Conservation (phyloP, 2,113 vertebrate species). For the Petaurus breviceps region DNA sequence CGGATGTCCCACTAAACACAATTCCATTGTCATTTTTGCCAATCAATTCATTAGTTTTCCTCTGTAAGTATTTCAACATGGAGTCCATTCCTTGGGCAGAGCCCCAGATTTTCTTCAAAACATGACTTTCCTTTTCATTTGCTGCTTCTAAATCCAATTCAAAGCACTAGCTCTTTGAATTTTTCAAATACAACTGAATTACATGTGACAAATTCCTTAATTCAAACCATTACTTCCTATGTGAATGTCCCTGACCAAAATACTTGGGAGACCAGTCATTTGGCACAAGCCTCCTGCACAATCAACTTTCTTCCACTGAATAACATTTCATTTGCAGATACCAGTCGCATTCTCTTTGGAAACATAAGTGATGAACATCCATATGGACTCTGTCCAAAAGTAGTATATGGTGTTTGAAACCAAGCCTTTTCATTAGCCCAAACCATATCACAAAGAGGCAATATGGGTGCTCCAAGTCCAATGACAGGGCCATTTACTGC, state of each 20-base stretch:
- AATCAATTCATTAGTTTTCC: conserved; percentile 92
- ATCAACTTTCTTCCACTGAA: too few relatives aligned
- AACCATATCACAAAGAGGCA: conserved; percentile 97
- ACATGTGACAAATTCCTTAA: too few relatives aligned
- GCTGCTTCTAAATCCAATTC: conserved; percentile 93
- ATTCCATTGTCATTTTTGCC: conserved; percentile 76
- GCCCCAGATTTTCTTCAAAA: conserved; percentile 96
- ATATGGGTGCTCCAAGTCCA: conserved; percentile 94
- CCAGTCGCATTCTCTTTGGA: conserved; percentile 96
- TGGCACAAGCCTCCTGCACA: too few relatives aligned
- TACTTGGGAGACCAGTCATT: too few relatives aligned
- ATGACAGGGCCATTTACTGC: conserved; percentile 97
- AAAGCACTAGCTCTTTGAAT: conserved; percentile 95
- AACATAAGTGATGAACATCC: conserved; percentile 96
- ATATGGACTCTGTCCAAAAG: conserved; percentile 97
- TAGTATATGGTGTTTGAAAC: conserved; percentile 98
- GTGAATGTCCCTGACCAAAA: too few relatives aligned
- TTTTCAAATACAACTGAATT: conserved; percentile 89
- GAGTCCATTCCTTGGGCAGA: conserved; percentile 97
- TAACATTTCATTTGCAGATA: conserved; percentile 82
- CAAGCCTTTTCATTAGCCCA: conserved; percentile 99
- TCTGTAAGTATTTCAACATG: conserved; percentile 95
- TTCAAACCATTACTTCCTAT: too few relatives aligned
- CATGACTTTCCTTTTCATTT: conserved; percentile 96
- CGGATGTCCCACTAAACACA: conserved; percentile 70